Percentiles rank a stretch among this genome's conserved stretches.
Conservation (phyloP, 1,140 invertebrate genomes). For the Cyrtorhinus lividipennis region DNA sequence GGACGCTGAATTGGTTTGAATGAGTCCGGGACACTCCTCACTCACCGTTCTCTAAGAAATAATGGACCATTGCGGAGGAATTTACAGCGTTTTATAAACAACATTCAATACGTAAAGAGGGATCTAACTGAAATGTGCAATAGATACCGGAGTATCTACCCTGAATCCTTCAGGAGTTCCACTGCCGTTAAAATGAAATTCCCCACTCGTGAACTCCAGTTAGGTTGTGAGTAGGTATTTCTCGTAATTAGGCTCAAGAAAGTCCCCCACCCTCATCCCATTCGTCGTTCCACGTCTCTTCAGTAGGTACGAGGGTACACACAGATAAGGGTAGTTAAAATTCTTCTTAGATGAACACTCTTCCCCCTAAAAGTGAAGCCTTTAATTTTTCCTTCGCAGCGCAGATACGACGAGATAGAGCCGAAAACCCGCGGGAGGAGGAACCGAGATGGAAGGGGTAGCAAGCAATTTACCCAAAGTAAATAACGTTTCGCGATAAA, state of each 20-base stretch:
- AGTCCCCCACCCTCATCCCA: neutral
- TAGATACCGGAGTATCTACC: too few relatives aligned
- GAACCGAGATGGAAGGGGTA: neutral
- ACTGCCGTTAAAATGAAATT: too few relatives aligned
- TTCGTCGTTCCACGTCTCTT: neutral
- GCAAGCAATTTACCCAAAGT: slow-evolving; percentile 14
- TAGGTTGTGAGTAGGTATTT: too few relatives aligned
- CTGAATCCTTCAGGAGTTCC: too few relatives aligned
- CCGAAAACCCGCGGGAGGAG: neutral
- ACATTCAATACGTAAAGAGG: too few relatives aligned
- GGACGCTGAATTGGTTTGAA: too few relatives aligned
- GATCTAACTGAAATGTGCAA: too few relatives aligned
- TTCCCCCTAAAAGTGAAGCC: slow-evolving; percentile 5
- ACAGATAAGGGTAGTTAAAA: slow-evolving; percentile 8
- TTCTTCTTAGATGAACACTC: neutral
- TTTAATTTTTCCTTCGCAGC: neutral
- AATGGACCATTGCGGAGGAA: too few relatives aligned
- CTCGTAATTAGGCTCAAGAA: neutral
- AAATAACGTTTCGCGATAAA: slow-evolving; percentile 14
- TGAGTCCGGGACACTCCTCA: too few relatives aligned
- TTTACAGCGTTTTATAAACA: too few relatives aligned
- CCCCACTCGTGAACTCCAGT: too few relatives aligned
- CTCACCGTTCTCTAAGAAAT: too few relatives aligned
- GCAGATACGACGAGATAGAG: neutral
- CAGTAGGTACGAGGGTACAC: neutral